Conservation (phyloP, 2,113 vertebrate genomes). For the Ammodytes marinus region DNA sequence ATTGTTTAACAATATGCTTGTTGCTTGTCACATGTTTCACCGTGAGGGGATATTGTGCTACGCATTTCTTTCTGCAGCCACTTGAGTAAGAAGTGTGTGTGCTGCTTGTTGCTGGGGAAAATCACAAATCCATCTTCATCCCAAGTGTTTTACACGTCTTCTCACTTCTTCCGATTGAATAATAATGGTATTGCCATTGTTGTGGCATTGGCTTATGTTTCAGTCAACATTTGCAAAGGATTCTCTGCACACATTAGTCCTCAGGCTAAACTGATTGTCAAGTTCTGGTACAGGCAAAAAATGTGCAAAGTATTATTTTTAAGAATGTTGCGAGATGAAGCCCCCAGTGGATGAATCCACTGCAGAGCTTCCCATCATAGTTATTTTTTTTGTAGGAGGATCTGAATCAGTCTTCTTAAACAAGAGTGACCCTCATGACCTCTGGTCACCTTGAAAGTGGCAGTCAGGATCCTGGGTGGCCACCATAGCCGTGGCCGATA, state of each 20-base stretch:
- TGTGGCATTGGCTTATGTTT: constrained; percentile 73
- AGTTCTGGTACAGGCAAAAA: constrained; percentile 74
- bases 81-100: constrained; percentile 30
- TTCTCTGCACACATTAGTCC: constrained; percentile 52
- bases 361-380: constrained; percentile 67
- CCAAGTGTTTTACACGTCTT: constrained; percentile 39
- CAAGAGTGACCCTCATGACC: constrained; percentile 76
- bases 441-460: constrained; percentile 72
- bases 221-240: constrained; percentile 51
- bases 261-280: constrained; percentile 79
- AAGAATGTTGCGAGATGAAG: constrained; percentile 54
- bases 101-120: constrained; percentile 31
- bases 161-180: constrained; percentile 43
- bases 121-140: constrained; percentile 41
- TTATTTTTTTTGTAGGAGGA: constrained; percentile 38
- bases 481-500: constrained; percentile 80
- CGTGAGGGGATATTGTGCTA: constrained; percentile 60
- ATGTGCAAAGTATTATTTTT: constrained; percentile 72
- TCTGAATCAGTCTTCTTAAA: constrained; percentile 64
- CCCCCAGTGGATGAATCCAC: constrained; percentile 55
- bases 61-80: constrained; percentile 47
- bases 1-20: constrained; percentile 23
- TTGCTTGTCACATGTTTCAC: constrained; percentile 42
- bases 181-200: constrained; percentile 71
- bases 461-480: constrained; percentile 85